Evolutionary conservation across 2,797 vertebrate genomes (phyloP).

Genomic region (Ficedula albicollis): DNA sequence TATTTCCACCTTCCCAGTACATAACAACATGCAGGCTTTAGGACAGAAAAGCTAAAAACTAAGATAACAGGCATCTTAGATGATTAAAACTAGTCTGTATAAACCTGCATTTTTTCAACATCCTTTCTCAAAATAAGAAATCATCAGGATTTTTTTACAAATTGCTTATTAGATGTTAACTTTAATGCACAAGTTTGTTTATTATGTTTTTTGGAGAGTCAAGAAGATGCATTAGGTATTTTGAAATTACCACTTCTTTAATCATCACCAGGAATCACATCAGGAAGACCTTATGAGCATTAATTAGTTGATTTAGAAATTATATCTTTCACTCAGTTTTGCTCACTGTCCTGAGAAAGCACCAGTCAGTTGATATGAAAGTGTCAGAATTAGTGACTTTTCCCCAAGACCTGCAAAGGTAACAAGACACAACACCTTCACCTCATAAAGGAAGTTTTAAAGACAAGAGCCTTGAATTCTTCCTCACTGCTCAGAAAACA

Average conservation of each 20-base stretch:
- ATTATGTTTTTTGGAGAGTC: not conserved
- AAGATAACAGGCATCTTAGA: not conserved
- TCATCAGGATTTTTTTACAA: not conserved
- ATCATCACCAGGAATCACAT: not conserved
- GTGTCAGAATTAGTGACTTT: not conserved
- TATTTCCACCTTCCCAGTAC: not conserved
- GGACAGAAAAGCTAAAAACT: not conserved
- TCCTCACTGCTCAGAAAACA: not conserved
- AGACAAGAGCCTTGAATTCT: not conserved
- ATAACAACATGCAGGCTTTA: not conserved
- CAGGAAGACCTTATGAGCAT: not conserved
- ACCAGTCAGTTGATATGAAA: not conserved
- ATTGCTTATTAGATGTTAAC: not conserved
- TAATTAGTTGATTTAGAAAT: conserved; percentile 28
- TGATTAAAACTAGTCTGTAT: not conserved
- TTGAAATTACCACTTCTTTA: not conserved
- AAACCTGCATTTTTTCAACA: not conserved
- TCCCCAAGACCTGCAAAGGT: not conserved
- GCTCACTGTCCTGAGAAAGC: not conserved
- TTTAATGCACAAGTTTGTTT: not conserved
- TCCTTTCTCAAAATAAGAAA: not conserved
- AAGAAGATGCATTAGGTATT: not conserved
- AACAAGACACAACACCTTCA: not conserved
- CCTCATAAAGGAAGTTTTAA: not conserved
- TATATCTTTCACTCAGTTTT: not conserved